Evolutionary conservation across 1,140 invertebrate species (phyloP), one percentile per base, ranked within the genome.

Genomic region (Drosophila carrolli): DNA sequence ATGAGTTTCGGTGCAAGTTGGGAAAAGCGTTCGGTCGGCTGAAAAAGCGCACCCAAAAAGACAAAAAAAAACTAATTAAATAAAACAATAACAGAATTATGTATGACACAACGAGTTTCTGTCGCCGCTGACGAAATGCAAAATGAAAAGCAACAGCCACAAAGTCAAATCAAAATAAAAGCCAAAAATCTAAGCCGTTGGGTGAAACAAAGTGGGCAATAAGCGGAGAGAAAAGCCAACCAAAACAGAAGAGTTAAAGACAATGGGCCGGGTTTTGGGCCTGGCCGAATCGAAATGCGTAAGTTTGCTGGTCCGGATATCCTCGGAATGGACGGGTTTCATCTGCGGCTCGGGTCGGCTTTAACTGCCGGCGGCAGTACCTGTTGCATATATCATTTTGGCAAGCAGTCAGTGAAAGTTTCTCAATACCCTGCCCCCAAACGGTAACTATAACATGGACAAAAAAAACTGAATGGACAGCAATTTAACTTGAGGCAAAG

Each of bases 71-170:
- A 81, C 62, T 58, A 77, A 83, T 74, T 68, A 74, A 67, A 80
- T 77, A 67, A 65, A 67, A 62, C 62, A 83, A 61, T 32, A 77
- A 74, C 55, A 62, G 47, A 61, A 76, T 72, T 72, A 58, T 71
- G 66, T 74, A 81, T 81, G 73, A 85, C 77, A 85, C 77, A 84
- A 84, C 81, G 60, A 68, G 77, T 73, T 79, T 76, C 41, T 62
- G 59, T 72, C 47, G 40, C 44, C 19, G 47, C 46, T 62, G 78
- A 77, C 73, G 40, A 77, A 81, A 79, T 76, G 81, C 57, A 53
- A 75, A 78, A 86, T 75, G 61, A 85, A 85, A 81, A 86, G 53
- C 66, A 46, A 83, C 59, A 78, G 27, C 27, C 47, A 14, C n/a
- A 35, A 16, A 37, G 4, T 27, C 19, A 23, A 65, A 65, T 51